phyloP scores from a whole-genome alignment of 2,888 invertebrate genomes.

The Hipparchia semele region DNA sequence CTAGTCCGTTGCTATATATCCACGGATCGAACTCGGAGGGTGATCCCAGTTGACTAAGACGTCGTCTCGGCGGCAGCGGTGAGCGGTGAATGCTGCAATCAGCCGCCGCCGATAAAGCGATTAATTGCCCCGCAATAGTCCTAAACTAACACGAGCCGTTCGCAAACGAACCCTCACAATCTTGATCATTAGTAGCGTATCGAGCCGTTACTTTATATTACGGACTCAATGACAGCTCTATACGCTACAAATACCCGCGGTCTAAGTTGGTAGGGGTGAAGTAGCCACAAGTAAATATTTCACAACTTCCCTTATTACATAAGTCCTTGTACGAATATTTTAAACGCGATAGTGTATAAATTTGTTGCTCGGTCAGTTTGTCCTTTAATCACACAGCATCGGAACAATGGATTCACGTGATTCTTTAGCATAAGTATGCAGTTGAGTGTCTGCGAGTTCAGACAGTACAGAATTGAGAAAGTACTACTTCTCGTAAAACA shows the following conservation, averaged over 20 bases:
- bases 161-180: background rate
- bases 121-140: background rate
- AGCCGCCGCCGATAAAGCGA: background rate
- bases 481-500: too few species aligned
- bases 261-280: too few species aligned
- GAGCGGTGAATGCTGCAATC: slow-evolving; percentile 2
- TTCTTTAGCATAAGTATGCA: too few species aligned
- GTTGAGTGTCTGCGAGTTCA: too few species aligned
- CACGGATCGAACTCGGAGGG: background rate
- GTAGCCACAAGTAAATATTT: too few species aligned
- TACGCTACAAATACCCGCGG: background rate
- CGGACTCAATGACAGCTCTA: background rate
- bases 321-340: too few species aligned
- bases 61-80: background rate
- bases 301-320: too few species aligned
- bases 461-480: too few species aligned
- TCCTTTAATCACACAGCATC: too few species aligned
- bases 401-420: too few species aligned
- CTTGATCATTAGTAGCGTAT: background rate
- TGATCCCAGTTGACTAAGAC: background rate
- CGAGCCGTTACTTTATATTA: background rate
- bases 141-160: background rate
- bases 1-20: background rate
- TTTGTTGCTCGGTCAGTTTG: too few species aligned
- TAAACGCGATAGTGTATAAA: too few species aligned